Conservation (phyloP, 53 echinoderm and acorn worm species). For the Hippasteria phrygiana region DNA sequence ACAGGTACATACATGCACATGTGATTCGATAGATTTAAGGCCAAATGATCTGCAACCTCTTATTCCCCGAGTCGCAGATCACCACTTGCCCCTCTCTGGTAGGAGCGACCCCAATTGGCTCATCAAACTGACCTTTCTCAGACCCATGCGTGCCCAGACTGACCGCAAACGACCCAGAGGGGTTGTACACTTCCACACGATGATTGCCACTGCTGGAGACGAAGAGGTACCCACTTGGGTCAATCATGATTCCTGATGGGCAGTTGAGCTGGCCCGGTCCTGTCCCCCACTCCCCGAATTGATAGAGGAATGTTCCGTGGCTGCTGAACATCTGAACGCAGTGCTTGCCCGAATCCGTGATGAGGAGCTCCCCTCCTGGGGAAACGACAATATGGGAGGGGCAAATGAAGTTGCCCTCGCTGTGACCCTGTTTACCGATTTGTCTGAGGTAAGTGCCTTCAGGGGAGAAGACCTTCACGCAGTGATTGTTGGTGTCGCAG, state of each 20-base stretch:
- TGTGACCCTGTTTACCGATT: conserved; percentile 85
- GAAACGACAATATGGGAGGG: conserved; percentile 82
- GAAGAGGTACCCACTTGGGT: conserved; percentile 85
- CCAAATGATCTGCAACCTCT: conserved; percentile 81
- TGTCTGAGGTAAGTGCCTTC: conserved; percentile 74
- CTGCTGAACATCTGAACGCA: conserved; percentile 91
- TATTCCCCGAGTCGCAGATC: conserved; percentile 94
- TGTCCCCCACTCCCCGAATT: conserved; percentile 93
- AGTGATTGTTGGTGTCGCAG: conserved; percentile 90
- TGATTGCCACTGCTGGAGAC: conserved; percentile 95
- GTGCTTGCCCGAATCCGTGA: conserved; percentile 91
- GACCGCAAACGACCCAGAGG: conserved; percentile 86
- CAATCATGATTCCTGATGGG: conserved; percentile 88
- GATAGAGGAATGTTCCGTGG: conserved; percentile 92
- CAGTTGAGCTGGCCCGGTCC: conserved; percentile 95
- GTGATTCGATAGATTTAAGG: conserved; percentile 26
- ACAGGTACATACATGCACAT: no score
- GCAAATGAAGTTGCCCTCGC: conserved; percentile 85
- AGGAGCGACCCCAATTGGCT: conserved; percentile 83
- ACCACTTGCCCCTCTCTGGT: conserved; percentile 83
- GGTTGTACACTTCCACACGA: conserved; percentile 92
- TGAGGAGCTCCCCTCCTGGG: conserved; percentile 83
- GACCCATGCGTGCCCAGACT: conserved; percentile 84
- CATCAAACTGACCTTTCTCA: conserved; percentile 89
- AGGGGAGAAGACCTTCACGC: conserved; percentile 86